Evolutionary conservation across 64 coral and sea anemone species (phyloP), one percentile per base, ranked within the genome.

Genomic region (Montipora foliosa): DNA sequence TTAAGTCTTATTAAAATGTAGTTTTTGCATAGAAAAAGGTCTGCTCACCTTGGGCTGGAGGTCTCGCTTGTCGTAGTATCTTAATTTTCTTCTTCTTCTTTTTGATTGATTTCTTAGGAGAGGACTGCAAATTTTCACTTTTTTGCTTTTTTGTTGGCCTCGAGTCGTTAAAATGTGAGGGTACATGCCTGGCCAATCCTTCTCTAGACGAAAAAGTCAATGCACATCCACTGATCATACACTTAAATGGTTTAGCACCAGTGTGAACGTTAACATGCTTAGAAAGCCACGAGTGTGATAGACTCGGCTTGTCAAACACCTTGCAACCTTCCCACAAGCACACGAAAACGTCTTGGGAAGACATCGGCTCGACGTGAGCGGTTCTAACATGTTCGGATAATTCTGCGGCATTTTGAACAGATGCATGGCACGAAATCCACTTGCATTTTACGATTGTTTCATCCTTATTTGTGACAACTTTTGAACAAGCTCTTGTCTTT

Each of bases 281-380:
- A 3, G 95, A 85, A 68, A 99, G 85, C 98, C 98, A 99, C 19
- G 95, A 94, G 83, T 96, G 92, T 87, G 98, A 99, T 79, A 95
- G 96, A 72, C 98, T 99, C 14, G 98, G 95, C 72, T 96, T 94
- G 78, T 99, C 96, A 89, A 96, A 99, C 60, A 99, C 98, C 90
- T 99, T 99, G 68, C 98, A 99, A 62, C 95, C 95, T 91, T 99
- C 88, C 98, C 98, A 99, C 8, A 99, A 71, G 79, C 98, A 99
- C 7, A 99, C 92, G 58, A 93, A 99, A 19, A 99, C 92, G 60
- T 99, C 98, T 74, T 96, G 95, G 7, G 79, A 80, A 1, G 90
- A 47, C 98, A 99, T 99, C 2, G 98, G 98, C 49, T 99, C 92
- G 1, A 99, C 95, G 77, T 99, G 98, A 76, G 76, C 50, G 19